phyloP scores from a whole-genome alignment of 64 coral and sea anemone species.

The Montipora capricornis region DNA sequence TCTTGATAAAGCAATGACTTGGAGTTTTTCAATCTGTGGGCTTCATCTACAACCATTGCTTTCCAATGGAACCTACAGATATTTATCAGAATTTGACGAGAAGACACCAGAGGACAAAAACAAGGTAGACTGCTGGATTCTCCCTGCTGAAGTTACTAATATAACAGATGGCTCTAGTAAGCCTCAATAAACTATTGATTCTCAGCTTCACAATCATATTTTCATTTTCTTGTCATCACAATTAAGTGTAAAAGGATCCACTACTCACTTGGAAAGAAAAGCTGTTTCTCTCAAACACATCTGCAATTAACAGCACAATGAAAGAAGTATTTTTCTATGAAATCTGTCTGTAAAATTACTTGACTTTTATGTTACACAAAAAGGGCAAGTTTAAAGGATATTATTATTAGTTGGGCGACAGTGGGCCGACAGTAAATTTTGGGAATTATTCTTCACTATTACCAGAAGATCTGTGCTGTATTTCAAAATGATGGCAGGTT shows the following conservation, averaged over 20 bases:
- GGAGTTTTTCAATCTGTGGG: conserved; percentile 89
- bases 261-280: conserved; percentile 21
- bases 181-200: not conserved
- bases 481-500: no score
- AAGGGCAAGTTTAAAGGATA: no score
- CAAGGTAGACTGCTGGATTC: no score
- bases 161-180: no score
- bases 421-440: no score
- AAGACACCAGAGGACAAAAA: not conserved
- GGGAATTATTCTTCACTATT: no score
- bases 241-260: not conserved
- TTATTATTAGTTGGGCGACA: no score
- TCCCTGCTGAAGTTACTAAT: no score
- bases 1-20: conserved; percentile 84
- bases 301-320: not conserved
- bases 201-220: not conserved
- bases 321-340: no score
- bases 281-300: conserved; percentile 39
- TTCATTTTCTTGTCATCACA: not conserved
- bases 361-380: not conserved
- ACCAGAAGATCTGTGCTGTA: no score
- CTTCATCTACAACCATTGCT: conserved; percentile 84
- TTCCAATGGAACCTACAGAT: conserved; percentile 81
- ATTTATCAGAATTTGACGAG: no score
- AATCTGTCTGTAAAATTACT: not conserved